Base-by-base conservation (phyloP, 2,113 vertebrate genomes). In the Rhadina sibilatrix region DNA sequence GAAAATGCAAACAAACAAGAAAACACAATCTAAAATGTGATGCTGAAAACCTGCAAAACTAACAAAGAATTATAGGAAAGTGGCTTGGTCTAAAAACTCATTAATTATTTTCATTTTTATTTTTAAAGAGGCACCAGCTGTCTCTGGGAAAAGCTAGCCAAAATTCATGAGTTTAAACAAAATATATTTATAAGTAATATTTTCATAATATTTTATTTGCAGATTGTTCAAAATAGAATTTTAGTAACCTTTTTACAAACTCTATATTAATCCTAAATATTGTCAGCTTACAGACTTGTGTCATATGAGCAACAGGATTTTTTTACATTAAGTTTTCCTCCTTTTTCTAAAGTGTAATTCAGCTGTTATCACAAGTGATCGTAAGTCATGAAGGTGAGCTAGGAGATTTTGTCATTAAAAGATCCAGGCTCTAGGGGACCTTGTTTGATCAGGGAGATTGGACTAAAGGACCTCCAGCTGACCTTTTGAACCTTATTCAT, bases 141-240 rank as follows among this genome's bases (percentile, higher is more conserved):
- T n/a, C 24, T 82, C 42, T 74, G 60, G 52, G 57, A 94, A 66
- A 87, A 81, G 2, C 15, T 65, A 65, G 18, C 9, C 53, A 93
- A 74, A 89, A 77, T 31, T 70, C 0, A 63, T 81, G 15, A 70
- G 17, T 33, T 70, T 61, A 74, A 74, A 42, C 6, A 37, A 74
- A 61, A 53, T 30, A 3, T 31, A 60, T 53, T 81, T 87, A 7
- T 76, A 79, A 68, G 21, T 37, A 72, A 57, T 69, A 88, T 90
- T 88, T 92, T 88, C n/a, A 61, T 54, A 85, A 71, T 38, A 76
- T 77, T 90, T 83, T 37, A 37, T 83, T 87, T 94, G 25, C 21
- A 82, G 52, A 40, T 49, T 16, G 3, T 65, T 87, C 53, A 35
- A 65, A 82, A 89, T 20, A 38, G 7, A 42, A 5, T 61, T 92